A percentile compares a stretch with the other conserved stretches of the same genome.
Conservation (phyloP, 2,113 vertebrate genomes). For the Rattus norvegicus region GRCr8 NC_086032.1:26932501-26933000, state of each 20-base stretch:
- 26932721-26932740: neutral
- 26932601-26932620: too few relatives aligned
- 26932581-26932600: neutral
- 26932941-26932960: neutral
- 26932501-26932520: neutral
- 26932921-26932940: neutral
- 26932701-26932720: neutral
- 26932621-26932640: too few relatives aligned
- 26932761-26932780: neutral
- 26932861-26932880: neutral
- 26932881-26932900: neutral
- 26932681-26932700: neutral
- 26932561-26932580: neutral
- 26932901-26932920: neutral
- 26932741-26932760: neutral
- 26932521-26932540: neutral
- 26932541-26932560: neutral
- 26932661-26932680: neutral
- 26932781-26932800: too few relatives aligned
- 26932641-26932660: neutral
- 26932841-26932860: too few relatives aligned
- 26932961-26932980: neutral
- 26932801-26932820: neutral
- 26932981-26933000: neutral
- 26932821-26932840: neutral